These are phyloP conservation scores for Tethea ocularis DNA, from an alignment of 2,888 invertebrate species.

Conservation along the genomic window DNA sequence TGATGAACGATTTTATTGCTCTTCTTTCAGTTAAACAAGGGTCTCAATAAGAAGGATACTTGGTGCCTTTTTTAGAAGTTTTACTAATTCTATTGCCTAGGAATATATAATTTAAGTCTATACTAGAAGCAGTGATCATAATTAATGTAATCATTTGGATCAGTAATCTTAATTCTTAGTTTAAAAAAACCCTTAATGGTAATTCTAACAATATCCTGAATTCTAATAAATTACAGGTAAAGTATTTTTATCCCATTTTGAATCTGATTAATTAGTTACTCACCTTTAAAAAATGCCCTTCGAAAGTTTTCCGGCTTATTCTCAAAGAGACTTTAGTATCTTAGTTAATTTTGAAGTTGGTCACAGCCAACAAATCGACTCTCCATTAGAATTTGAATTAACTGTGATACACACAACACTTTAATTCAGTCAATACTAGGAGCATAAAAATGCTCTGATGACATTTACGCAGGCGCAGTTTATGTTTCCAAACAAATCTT, in stretches of 20 bases:
- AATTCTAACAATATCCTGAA: too few species aligned
- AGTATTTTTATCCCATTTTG: background rate
- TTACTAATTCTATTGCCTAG: too few species aligned
- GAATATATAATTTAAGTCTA: too few species aligned
- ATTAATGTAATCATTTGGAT: too few species aligned
- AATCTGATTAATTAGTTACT: slow-evolving; percentile 23
- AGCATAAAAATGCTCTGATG: background rate
- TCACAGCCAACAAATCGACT: slow-evolving; percentile 8
- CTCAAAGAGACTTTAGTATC: slow-evolving; percentile 19
- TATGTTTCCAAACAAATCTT: too few species aligned
- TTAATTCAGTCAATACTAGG: background rate
- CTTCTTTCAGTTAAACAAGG: slow-evolving; percentile 17
- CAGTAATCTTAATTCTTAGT: too few species aligned
- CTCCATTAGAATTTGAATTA: slow-evolving; percentile 8
- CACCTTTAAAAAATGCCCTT: slow-evolving; percentile 20
- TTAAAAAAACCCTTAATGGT: too few species aligned
- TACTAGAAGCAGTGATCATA: too few species aligned
- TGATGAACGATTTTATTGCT: slow-evolving; percentile 37
- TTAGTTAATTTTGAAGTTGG: slow-evolving; percentile 15
- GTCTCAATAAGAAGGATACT: slow-evolving; percentile 5
- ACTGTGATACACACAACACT: background rate
- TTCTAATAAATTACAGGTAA: background rate
- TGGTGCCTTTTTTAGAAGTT: too few species aligned
- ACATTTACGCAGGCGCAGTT: too few species aligned
- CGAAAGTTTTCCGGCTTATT: slow-evolving; percentile 12